phyloP scores from a whole-genome alignment of 2,888 invertebrate species.

The Plagodis pulveraria region DNA sequence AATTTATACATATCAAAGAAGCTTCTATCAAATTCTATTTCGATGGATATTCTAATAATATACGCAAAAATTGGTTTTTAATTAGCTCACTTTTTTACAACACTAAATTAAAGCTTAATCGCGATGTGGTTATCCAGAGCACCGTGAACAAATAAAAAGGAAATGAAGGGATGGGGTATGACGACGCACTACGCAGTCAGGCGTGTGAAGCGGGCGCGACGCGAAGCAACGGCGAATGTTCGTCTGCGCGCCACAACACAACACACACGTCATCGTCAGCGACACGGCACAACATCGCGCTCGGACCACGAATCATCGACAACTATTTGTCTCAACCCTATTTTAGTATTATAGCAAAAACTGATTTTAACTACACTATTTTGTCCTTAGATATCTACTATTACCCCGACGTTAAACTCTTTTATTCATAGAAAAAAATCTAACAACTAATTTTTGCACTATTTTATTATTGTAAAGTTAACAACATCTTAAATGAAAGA shows the following conservation, averaged over 20 bases:
- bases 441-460: no score
- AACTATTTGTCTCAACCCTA: slow-evolving; percentile 20
- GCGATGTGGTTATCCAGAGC: slow-evolving; percentile 11
- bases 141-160: slow-evolving; percentile 24
- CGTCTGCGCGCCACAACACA: slow-evolving; percentile 61
- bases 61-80: no score
- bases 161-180: slow-evolving; percentile 22
- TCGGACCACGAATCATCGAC: slow-evolving; percentile 38
- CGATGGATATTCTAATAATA: not conserved
- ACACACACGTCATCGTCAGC: slow-evolving; percentile 41
- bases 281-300: slow-evolving; percentile 48
- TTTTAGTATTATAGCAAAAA: not conserved
- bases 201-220: slow-evolving; percentile 59
- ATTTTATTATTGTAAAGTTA: no score
- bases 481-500: no score
- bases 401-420: no score
- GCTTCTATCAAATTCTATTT: not conserved
- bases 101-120: no score
- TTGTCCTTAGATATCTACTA: no score
- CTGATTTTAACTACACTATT: no score
- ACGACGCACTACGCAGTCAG: slow-evolving; percentile 43
- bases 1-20: not conserved
- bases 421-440: no score
- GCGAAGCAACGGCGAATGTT: slow-evolving; percentile 76
- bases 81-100: no score